Percentiles rank a stretch among this genome's conserved stretches.
Conservation (phyloP, 2,113 vertebrate species). For the Paraplagusia blochii region DNA sequence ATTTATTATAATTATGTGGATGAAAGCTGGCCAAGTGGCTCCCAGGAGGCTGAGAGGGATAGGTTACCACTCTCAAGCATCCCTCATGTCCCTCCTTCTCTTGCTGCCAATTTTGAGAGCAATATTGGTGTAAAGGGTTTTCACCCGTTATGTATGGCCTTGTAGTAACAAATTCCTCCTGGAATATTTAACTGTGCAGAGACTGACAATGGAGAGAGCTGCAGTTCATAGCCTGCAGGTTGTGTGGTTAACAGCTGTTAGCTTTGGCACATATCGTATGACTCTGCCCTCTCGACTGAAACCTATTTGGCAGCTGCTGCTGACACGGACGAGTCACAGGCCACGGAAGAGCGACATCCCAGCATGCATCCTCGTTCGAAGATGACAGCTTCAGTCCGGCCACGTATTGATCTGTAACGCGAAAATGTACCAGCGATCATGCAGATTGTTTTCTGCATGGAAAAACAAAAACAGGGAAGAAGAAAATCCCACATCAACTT, state of each 20-base stretch:
- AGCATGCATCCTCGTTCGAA: conserved; percentile 45
- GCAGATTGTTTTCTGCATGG: conserved; percentile 33
- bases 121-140: conserved; percentile 95
- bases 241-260: conserved; percentile 81
- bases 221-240: conserved; percentile 75
- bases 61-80: conserved; percentile 97
- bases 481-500: too few species aligned
- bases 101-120: conserved; percentile 99
- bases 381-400: conserved; percentile 56
- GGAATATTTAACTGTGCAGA: conserved; percentile 95
- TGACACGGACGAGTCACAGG: conserved; percentile 65
- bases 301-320: conserved; percentile 70
- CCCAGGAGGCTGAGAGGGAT: conserved; percentile 97
- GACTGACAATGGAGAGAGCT: conserved; percentile 84
- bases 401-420: conserved; percentile 52
- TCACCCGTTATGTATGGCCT: conserved; percentile 90
- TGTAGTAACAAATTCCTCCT: conserved; percentile 94
- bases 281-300: conserved; percentile 70
- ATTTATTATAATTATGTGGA: conserved; percentile 99
- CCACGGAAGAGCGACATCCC: conserved; percentile 52
- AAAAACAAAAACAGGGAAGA: conserved; percentile 1
- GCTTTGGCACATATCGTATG: conserved; percentile 70
- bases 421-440: conserved; percentile 29
- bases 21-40: conserved; percentile 99
- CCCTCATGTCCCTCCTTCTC: conserved; percentile 98